Base-by-base conservation (phyloP, 2,113 vertebrate genomes). In the Equus przewalskii region DNA sequence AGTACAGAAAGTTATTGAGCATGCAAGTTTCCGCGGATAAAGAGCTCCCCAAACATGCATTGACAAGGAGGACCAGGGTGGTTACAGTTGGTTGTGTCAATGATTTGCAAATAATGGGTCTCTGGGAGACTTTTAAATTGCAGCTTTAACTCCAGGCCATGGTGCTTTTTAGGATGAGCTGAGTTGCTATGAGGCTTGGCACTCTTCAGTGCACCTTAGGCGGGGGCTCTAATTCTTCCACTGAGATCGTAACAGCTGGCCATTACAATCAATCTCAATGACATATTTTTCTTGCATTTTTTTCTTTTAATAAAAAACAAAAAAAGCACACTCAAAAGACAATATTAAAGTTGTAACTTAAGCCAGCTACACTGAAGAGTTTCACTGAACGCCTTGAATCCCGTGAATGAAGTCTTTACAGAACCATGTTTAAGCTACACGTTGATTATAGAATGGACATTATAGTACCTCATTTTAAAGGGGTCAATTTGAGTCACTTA, bases 51-150 rank as follows among this genome's bases (percentile, higher is more conserved):
- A 87, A 98, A 89, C 97, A 83, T 78, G 19, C 92, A 89, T 96
- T 98, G 98, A 98, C 98, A 97, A 96, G 98, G 96, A 98, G 92
- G 95, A 98, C 97, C 91, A 93, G 96, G 98, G 98, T 90, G 98
- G 97, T 98, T 98, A 97, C 94, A 96, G 96, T 98, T 98, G 97
- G 96, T 98, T 98, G 98, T 99, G 98, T 98, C 98, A 98, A 98
- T 99, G 98, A 98, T 98, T 99, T 99, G 98, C 98, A 99, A 99
- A 99, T 98, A 99, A 99, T 98, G 98, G 97, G 97, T 99, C 99
- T 98, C 98, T 93, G 88, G 99, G 98, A 99, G 98, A 98, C 98
- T 98, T 98, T 98, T 95, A 98, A 98, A 98, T 98, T 98, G 98
- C 98, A 97, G 97, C 98, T 99, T 98, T 98, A 98, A 98, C 98